phyloP scores from a whole-genome alignment of 2,113 vertebrate species.

The Sula dactylatra region DNA sequence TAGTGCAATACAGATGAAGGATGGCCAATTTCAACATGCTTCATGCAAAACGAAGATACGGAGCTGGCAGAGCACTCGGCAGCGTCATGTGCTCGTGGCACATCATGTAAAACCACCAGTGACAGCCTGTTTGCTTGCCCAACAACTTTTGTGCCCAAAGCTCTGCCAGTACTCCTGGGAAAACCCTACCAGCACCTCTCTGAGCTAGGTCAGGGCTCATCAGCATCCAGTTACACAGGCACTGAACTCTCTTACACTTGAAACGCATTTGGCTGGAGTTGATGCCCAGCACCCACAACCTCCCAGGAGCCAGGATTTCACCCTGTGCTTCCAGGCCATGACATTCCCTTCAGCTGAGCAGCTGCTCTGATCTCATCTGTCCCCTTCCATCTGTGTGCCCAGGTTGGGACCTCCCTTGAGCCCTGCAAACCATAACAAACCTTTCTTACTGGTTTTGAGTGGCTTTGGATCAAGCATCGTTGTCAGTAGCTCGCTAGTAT shows the following conservation, averaged over 20 bases:
- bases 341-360: not conserved
- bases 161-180: not conserved
- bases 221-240: not conserved
- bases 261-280: not conserved
- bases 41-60: accelerated
- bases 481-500: not conserved
- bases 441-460: not conserved
- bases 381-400: not conserved
- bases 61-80: not conserved
- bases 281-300: not conserved
- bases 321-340: not conserved
- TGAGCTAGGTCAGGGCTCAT: not conserved
- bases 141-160: not conserved
- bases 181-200: not conserved
- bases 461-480: not conserved
- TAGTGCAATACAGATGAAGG: not conserved
- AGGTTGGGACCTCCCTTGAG: not conserved
- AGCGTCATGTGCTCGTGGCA: not conserved
- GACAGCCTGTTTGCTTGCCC: not conserved
- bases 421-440: not conserved
- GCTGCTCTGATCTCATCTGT: not conserved
- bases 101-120: not conserved
- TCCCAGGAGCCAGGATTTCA: not conserved
- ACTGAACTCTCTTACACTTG: not conserved
- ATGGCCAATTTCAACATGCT: not conserved